phyloP scores from a whole-genome alignment of 2,797 vertebrate species.

The Malurus splendens region DNA sequence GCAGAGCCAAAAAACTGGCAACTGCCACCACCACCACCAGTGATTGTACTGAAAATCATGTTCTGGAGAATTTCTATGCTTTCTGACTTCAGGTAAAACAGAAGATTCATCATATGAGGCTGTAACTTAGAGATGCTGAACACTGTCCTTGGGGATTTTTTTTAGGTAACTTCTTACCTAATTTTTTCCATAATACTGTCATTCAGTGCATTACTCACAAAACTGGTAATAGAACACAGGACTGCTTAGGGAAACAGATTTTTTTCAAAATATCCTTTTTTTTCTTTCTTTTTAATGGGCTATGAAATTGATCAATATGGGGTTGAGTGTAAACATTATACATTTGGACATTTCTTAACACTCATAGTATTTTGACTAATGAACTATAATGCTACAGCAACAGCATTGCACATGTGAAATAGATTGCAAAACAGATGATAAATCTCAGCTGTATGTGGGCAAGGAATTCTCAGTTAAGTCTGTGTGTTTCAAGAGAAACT shows the following conservation, averaged over 20 bases:
- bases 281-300: background rate
- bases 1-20: background rate
- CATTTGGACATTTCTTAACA: background rate
- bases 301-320: background rate
- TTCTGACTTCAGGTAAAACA: background rate
- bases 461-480: background rate
- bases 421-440: background rate
- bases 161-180: background rate
- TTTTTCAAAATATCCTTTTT: background rate
- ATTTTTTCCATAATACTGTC: background rate
- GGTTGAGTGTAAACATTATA: background rate
- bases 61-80: background rate
- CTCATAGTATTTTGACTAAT: background rate
- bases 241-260: background rate
- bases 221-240: background rate
- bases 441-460: background rate
- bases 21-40: background rate
- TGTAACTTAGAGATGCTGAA: background rate
- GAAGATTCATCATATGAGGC: background rate
- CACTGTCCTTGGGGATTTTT: background rate
- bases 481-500: background rate
- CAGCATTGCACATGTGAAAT: background rate
- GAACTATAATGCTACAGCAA: background rate
- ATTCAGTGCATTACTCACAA: background rate
- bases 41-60: background rate